Base-by-base conservation (phyloP, 2,113 vertebrate genomes). In the Tylochromis polylepis region DNA sequence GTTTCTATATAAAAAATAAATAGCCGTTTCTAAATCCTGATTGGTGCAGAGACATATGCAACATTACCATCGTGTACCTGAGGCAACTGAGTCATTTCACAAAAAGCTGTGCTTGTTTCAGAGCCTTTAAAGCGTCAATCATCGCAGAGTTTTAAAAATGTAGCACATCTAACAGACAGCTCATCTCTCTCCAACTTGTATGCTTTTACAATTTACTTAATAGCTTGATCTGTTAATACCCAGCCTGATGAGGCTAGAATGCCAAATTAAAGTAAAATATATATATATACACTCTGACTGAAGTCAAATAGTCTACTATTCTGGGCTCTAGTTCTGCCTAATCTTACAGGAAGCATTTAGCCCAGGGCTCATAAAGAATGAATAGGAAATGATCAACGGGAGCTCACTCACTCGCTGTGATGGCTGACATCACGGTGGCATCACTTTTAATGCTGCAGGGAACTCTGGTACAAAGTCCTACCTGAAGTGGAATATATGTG, bases 341-440 rank as follows among this genome's bases (percentile, higher is more conserved):
- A 86, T 85, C 84, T 22, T 77, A 82, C 89, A 78, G 87, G 89
- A 88, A 86, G 79, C 70, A 29, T 29, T 46, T 41, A 87, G 65
- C 55, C 5, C 51, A 22, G 82, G 72, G 86, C 85, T 90, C 82
- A 92, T 90, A 70, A 91, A 94, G 62, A 91, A 86, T 90, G 57
- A 94, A 95, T 91, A 58, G 43, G 36, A 38, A 57, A 46, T 24
- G n/a, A 88, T 87, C 58, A 43, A 86, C 89, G 81, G 84, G 82
- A 51, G 38, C 34, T 20, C 72, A 43, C 77, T 88, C 86, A 1
- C 86, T 86, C 72, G 11, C 91, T 85, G 87, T 38, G 88, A 82
- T 10, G 34, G 18, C 72, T 85, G 82, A 89, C 31, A 79, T 87
- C 82, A 84, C 27, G 38, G 29, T 41, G 51, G n/a, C n/a, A 6